These are phyloP conservation scores for Zosterops japonicus DNA, from an alignment of 2,113 vertebrate genomes.

Conservation along the genomic window DNA sequence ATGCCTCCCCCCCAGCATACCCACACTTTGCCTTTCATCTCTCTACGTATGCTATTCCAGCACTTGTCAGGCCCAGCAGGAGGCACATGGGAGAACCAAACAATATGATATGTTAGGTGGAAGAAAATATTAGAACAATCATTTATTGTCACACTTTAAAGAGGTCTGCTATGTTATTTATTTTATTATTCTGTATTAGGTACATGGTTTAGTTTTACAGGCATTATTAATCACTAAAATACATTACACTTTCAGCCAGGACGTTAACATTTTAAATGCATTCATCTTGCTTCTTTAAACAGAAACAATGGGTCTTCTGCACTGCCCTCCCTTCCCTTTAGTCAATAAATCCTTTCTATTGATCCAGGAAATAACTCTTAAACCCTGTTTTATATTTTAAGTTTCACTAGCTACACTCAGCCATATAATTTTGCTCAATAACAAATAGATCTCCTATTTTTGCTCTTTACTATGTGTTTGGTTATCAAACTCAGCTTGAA, in stretches of 20 bases:
- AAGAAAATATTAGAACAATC: constrained; percentile 63
- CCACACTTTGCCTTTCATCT: constrained; percentile 53
- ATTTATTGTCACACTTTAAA: constrained; percentile 54
- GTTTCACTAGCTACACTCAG: constrained; percentile 59
- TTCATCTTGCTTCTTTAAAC: constrained; percentile 70
- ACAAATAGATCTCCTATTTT: constrained; percentile 66
- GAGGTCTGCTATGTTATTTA: constrained; percentile 43
- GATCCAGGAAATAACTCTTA: constrained; percentile 68
- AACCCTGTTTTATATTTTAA: constrained; percentile 72
- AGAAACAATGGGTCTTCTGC: constrained; percentile 65
- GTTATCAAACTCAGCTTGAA: constrained; percentile 61
- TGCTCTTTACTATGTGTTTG: constrained; percentile 62
- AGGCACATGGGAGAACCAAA: constrained; percentile 50
- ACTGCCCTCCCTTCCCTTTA: constrained; percentile 38
- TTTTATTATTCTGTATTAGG: constrained; percentile 47
- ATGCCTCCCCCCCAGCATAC: constrained; percentile 5
- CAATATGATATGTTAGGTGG: constrained; percentile 59
- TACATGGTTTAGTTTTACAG: constrained; percentile 69
- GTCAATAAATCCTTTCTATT: constrained; percentile 72
- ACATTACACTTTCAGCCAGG: constrained; percentile 49
- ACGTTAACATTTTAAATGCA: constrained; percentile 71
- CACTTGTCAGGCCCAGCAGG: constrained; percentile 57
- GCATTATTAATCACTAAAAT: constrained; percentile 68
- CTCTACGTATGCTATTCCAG: constrained; percentile 39
- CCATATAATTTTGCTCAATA: constrained; percentile 71